These are phyloP conservation scores for Champsocephalus esox DNA, from an alignment of 2,797 vertebrate species.

Conservation along the genomic window DNA sequence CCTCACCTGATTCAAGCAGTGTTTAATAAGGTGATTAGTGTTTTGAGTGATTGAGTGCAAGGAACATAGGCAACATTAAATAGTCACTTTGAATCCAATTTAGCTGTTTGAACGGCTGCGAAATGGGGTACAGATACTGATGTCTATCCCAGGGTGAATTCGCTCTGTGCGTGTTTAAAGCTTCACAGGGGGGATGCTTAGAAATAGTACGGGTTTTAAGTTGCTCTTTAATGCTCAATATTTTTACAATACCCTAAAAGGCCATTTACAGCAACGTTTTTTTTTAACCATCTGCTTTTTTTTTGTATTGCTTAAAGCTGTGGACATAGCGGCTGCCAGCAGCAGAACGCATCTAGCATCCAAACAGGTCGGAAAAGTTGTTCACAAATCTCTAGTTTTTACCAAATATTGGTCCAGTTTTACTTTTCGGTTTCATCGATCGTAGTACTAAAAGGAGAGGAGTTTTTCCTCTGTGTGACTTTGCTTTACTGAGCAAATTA, in stretches of 20 bases:
- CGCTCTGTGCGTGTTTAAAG: background rate
- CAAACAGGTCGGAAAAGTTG: background rate
- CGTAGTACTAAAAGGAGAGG: conserved; percentile 21
- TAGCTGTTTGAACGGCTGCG: background rate
- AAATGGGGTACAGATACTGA: background rate
- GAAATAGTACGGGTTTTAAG: no score
- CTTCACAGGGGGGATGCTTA: background rate
- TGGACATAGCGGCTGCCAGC: background rate
- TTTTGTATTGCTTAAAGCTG: conserved; percentile 13
- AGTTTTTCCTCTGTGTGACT: conserved; percentile 41
- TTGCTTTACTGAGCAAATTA: conserved; percentile 60
- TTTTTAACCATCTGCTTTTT: conserved; percentile 1
- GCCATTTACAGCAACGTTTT: background rate
- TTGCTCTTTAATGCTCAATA: background rate
- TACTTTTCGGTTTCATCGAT: conserved; percentile 14
- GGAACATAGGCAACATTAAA: background rate
- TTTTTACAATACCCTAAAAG: background rate
- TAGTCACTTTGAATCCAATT: background rate
- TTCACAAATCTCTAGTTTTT: conserved; percentile 23
- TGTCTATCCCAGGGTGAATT: background rate
- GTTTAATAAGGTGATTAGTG: background rate
- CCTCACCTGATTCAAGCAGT: background rate
- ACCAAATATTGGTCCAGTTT: conserved; percentile 1
- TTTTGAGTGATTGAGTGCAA: background rate
- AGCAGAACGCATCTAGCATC: background rate